Evolutionary conservation across 2,113 vertebrate genomes (phyloP), one percentile per base, ranked within the genome.

Genomic region (Salvelinus namaycush): DNA sequence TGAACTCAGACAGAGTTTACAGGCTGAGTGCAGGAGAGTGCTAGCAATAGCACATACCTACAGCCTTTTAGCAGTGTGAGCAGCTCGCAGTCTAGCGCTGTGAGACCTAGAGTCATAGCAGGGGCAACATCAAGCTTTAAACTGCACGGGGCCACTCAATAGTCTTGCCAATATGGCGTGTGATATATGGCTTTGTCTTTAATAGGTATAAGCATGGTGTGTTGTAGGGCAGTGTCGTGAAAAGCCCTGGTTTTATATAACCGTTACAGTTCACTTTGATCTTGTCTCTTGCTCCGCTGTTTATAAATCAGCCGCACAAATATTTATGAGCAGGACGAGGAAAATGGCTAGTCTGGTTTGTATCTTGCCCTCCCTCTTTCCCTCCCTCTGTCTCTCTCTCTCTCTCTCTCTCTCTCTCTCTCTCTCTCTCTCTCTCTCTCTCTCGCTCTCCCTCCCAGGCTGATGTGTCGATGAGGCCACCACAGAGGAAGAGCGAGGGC

Each of bases 301-400:
- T 94, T 93, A 92, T 93, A 92, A 92, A 93, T 93, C 91, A 91
- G 86, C 87, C 89, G 83, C 82, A 87, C 92, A 93, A 94, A 94
- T 94, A 94, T 94, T 93, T 94, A 93, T 91, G 89, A 93, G 89
- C 80, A 78, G 86, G 90, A 91, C 72, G 62, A 85, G 81, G 87
- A 92, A 92, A 92, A 92, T 90, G 89, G 87, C 86, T 84, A 86
- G 90, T 92, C 93, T 93, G 92, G 92, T 89, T 91, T 92, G 89
- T 91, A 84, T 93, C 91, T 88, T 71, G 85, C 83, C 79, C 81
- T 76, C 74, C 84, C 72, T 64, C 75, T 11, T 26, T 18, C 34
- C 9, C 13, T 51, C 16, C 70, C 27, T 20, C 13, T n/a, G 16
- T 66, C 79, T 76, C 75, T 81, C 73, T 64, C 75, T 4, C 24